phyloP scores from a whole-genome alignment of 2,797 vertebrate genomes.

The Darevskia mixta region DNA sequence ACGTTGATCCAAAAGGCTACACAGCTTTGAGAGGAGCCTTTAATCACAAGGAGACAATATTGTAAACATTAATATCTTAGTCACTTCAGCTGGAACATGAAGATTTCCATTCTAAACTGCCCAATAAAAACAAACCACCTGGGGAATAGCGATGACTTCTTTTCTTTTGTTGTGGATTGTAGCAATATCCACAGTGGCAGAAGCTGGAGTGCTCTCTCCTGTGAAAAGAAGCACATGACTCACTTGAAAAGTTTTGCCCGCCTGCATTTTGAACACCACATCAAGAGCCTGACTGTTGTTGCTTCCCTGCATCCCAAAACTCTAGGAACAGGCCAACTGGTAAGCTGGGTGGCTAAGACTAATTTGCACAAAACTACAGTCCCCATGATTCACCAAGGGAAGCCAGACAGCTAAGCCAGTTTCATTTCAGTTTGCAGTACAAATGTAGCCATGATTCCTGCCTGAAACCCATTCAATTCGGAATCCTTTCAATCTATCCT shows the following conservation, averaged over 20 bases:
- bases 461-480: not conserved
- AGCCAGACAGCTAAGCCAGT: not conserved
- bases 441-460: not conserved
- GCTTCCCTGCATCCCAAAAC: not conserved
- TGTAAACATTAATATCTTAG: not conserved
- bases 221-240: not conserved
- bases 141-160: not conserved
- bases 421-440: not conserved
- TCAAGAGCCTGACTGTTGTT: not conserved
- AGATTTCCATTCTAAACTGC: not conserved
- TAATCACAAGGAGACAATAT: not conserved
- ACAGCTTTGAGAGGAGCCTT: not conserved
- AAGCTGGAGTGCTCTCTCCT: not conserved
- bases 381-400: not conserved
- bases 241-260: not conserved
- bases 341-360: not conserved
- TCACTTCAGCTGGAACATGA: not conserved
- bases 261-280: not conserved
- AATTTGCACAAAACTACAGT: not conserved
- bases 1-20: not conserved
- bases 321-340: not conserved
- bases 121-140: conserved; percentile 21
- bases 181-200: not conserved
- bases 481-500: not conserved
- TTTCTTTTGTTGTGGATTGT: not conserved